Percentiles rank a stretch among this genome's conserved stretches.
phyloP scores from a whole-genome alignment of 2,113 vertebrate genomes.

The Anarhynchus alexandrinus region DNA sequence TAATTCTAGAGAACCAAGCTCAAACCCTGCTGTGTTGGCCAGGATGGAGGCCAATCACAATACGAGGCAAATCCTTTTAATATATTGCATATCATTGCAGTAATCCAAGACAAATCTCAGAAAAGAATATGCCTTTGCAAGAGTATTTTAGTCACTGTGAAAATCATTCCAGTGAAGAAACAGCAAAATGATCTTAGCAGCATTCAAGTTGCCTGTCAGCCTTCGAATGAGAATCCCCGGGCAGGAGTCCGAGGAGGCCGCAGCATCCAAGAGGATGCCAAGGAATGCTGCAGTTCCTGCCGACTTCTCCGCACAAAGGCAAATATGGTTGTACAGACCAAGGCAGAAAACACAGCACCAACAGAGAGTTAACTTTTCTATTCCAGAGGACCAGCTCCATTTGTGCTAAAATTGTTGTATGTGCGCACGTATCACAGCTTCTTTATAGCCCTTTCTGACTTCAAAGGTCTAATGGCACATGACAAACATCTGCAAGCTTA shows the following conservation, averaged over 20 bases:
- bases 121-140: neutral
- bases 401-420: neutral
- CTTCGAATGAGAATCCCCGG: neutral
- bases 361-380: neutral
- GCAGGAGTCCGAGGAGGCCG: neutral
- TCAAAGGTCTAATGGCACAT: neutral
- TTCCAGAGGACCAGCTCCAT: neutral
- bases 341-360: neutral
- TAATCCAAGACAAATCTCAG: conserved; percentile 43
- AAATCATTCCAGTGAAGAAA: conserved; percentile 18
- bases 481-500: neutral
- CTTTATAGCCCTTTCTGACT: neutral
- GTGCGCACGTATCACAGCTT: neutral
- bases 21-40: neutral
- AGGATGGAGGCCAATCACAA: conserved; percentile 18
- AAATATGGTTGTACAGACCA: neutral
- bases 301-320: neutral
- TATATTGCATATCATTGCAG: neutral
- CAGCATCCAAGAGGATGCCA: neutral
- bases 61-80: neutral
- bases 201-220: neutral
- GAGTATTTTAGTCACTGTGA: neutral
- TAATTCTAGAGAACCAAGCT: neutral
- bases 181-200: neutral
- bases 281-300: neutral